Evolutionary conservation across 1,140 invertebrate species (phyloP).

Genomic region (Pseudachorutes palmiensis): DNA sequence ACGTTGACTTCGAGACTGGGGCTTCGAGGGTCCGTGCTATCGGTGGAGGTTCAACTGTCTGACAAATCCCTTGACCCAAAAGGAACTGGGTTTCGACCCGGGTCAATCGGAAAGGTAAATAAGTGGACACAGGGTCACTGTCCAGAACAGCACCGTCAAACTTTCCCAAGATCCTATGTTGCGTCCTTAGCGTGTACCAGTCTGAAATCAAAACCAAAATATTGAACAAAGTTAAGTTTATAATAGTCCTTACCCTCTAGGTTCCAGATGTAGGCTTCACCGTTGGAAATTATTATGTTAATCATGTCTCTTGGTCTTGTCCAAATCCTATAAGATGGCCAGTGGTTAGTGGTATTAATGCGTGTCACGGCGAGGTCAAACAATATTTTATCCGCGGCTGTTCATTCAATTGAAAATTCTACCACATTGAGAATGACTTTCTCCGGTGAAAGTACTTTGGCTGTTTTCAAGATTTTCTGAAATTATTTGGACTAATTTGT

Average conservation of each 20-base stretch:
- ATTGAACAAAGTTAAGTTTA: background rate
- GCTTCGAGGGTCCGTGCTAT: background rate
- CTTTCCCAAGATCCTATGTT: background rate
- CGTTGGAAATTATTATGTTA: background rate
- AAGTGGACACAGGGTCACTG: background rate
- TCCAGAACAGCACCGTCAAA: background rate
- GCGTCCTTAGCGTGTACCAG: background rate
- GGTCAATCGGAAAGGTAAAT: background rate
- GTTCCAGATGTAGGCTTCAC: background rate
- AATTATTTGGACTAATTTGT: too few species aligned
- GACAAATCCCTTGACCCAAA: background rate
- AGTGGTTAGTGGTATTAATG: too few species aligned
- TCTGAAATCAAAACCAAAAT: background rate
- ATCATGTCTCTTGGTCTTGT: too few species aligned
- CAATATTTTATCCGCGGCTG: too few species aligned
- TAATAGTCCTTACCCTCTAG: conserved; percentile 2
- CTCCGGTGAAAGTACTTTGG: too few species aligned
- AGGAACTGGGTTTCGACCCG: background rate
- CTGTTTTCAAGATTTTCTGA: too few species aligned
- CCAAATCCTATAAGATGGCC: too few species aligned
- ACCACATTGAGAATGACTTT: too few species aligned
- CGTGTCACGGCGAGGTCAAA: too few species aligned
- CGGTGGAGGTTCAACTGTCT: background rate
- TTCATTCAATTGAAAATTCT: too few species aligned
- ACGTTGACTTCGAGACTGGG: background rate